Evolutionary conservation across 2,888 invertebrate genomes (phyloP).

Genomic region (Malthinus seriepunctatus): DNA sequence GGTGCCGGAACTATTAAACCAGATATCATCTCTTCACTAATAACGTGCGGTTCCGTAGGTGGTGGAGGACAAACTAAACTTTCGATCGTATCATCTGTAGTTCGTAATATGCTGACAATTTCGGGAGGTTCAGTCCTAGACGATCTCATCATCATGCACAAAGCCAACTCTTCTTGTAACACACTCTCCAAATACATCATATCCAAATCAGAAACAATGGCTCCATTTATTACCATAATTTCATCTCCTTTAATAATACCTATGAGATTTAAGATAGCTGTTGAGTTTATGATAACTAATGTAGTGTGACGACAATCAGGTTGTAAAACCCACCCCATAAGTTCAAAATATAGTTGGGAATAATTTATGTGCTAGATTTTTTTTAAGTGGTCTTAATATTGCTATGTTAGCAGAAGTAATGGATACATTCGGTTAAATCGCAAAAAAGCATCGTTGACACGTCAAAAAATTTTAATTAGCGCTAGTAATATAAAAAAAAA

Average conservation of each 20-base stretch:
- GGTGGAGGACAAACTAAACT: constrained; percentile 96
- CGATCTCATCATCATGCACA: constrained; percentile 97
- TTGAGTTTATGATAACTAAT: no score
- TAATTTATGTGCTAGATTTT: no score
- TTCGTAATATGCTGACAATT: constrained; percentile 69
- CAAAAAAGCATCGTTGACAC: no score
- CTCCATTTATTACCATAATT: constrained; percentile 98
- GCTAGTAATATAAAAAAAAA: no score
- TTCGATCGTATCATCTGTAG: constrained; percentile 95
- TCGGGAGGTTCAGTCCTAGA: constrained; percentile 82
- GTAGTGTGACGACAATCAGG: no score
- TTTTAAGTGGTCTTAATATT: no score
- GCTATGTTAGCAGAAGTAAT: no score
- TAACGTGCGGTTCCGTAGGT: constrained; percentile 89
- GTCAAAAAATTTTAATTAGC: no score
- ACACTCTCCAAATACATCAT: constrained; percentile 99
- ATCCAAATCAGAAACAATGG: constrained; percentile 96
- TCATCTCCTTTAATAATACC: constrained; percentile 97
- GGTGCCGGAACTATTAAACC: constrained; percentile 96
- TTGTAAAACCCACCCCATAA: no score
- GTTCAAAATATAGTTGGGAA: no score
- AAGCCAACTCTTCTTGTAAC: constrained; percentile 89
- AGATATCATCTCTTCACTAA: constrained; percentile 95
- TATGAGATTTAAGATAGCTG: constrained; percentile 50
- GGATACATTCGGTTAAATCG: no score